Evolutionary conservation across 2,113 vertebrate genomes (phyloP).

Genomic region (Pelecanoides urinatrix): DNA sequence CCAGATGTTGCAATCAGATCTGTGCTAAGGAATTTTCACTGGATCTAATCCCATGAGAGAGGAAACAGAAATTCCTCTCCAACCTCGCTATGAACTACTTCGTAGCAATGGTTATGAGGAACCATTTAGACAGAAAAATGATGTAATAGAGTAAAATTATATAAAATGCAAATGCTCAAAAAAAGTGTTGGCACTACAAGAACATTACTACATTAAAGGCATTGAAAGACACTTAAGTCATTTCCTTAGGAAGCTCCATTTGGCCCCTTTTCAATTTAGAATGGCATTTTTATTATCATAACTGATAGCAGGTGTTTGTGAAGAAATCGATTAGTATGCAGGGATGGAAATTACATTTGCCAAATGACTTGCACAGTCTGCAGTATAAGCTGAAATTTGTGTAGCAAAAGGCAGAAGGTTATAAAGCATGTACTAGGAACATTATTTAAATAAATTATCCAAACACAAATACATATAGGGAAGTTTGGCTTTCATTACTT

Average conservation of each 20-base stretch:
- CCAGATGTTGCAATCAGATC: not conserved
- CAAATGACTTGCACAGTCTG: slow-evolving; percentile 81
- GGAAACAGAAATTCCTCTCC: not conserved
- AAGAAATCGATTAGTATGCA: slow-evolving; percentile 86
- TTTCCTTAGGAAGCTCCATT: slow-evolving; percentile 82
- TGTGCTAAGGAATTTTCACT: not conserved
- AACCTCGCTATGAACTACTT: not conserved
- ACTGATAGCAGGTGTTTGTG: slow-evolving; percentile 86
- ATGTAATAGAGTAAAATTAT: slow-evolving; percentile 57
- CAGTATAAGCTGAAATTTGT: slow-evolving; percentile 77
- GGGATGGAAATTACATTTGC: slow-evolving; percentile 84
- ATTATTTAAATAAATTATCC: slow-evolving; percentile 77
- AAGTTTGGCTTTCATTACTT: slow-evolving; percentile 55
- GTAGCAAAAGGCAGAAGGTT: slow-evolving; percentile 72
- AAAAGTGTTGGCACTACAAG: slow-evolving; percentile 72
- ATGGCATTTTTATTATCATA: slow-evolving; percentile 86
- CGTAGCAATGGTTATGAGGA: not conserved
- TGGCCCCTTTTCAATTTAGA: slow-evolving; percentile 82
- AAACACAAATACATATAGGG: slow-evolving; percentile 62
- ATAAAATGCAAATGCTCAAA: slow-evolving; percentile 71
- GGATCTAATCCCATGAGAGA: not conserved
- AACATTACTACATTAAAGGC: slow-evolving; percentile 75
- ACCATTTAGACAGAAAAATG: slow-evolving; percentile 37
- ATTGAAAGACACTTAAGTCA: slow-evolving; percentile 84
- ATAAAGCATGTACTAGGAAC: slow-evolving; percentile 70